Percentiles rank a stretch among this genome's conserved stretches.
Evolutionary conservation across 2,888 invertebrate species (phyloP).

Genomic region (Spisula solida): DNA sequence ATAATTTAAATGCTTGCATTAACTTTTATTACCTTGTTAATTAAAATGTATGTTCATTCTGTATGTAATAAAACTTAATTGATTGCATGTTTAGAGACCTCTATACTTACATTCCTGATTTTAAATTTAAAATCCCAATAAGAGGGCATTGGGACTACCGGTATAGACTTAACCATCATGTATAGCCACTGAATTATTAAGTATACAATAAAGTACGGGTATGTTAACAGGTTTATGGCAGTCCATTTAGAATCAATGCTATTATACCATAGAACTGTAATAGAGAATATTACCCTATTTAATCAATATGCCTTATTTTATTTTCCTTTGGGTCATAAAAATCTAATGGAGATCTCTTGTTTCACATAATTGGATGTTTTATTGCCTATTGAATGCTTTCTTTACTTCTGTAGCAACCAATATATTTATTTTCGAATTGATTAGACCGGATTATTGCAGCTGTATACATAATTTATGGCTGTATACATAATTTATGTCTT

Average conservation of each 20-base stretch:
- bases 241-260: not conserved
- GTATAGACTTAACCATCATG: not conserved
- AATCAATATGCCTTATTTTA: constrained; percentile 15
- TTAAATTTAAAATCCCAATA: not conserved
- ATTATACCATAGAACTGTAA: not conserved
- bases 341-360: constrained; percentile 11
- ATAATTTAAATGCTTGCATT: not conserved
- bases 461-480: too few relatives aligned
- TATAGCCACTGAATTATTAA: constrained; percentile 23
- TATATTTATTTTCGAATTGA: too few relatives aligned
- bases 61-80: not conserved
- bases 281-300: not conserved
- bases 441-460: not conserved
- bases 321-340: not conserved
- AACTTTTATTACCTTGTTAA: not conserved
- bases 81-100: not conserved
- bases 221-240: not conserved
- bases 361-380: too few relatives aligned
- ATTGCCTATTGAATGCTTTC: too few relatives aligned
- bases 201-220: not conserved
- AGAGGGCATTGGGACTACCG: not conserved
- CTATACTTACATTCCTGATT: not conserved
- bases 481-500: not conserved
- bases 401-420: too few relatives aligned
- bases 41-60: not conserved